A percentile compares a stretch with the other conserved stretches of the same genome.
phyloP scores from a whole-genome alignment of 1,140 invertebrate species.

The Drosophila sucinea region DNA sequence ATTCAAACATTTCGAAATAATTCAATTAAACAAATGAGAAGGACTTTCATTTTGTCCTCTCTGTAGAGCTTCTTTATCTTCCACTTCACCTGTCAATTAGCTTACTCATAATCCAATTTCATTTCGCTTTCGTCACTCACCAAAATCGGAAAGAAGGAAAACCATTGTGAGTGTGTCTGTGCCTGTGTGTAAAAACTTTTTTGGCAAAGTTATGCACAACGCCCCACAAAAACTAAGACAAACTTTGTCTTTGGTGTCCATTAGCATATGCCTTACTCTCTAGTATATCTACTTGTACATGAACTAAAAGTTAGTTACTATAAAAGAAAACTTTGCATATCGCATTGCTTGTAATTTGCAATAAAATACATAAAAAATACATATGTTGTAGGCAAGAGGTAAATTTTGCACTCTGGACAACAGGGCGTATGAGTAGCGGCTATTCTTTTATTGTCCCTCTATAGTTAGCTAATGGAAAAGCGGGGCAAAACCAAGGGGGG shows the following conservation, averaged over 20 bases:
- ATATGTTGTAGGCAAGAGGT: not conserved
- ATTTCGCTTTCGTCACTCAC: too few species aligned
- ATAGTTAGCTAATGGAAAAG: constrained; percentile 43
- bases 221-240: not conserved
- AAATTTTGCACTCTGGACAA: constrained; percentile 22
- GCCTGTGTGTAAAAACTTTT: not conserved
- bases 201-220: constrained; percentile 9
- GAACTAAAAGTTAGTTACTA: constrained; percentile 1
- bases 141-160: not conserved
- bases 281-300: not conserved
- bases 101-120: constrained; percentile 4
- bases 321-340: not conserved
- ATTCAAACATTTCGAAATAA: not conserved
- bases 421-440: constrained; percentile 70
- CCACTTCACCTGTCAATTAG: not conserved
- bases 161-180: constrained; percentile 3
- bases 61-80: not conserved
- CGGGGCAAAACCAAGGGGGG: not conserved
- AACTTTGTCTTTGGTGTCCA: constrained; percentile 8
- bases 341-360: constrained; percentile 5
- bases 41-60: not conserved
- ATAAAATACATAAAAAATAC: constrained; percentile 32
- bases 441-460: constrained; percentile 65
- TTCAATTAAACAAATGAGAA: constrained; percentile 7
- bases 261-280: constrained; percentile 17